Base-by-base conservation (phyloP, 2,888 invertebrate species). In the Ischnura elegans region DNA sequence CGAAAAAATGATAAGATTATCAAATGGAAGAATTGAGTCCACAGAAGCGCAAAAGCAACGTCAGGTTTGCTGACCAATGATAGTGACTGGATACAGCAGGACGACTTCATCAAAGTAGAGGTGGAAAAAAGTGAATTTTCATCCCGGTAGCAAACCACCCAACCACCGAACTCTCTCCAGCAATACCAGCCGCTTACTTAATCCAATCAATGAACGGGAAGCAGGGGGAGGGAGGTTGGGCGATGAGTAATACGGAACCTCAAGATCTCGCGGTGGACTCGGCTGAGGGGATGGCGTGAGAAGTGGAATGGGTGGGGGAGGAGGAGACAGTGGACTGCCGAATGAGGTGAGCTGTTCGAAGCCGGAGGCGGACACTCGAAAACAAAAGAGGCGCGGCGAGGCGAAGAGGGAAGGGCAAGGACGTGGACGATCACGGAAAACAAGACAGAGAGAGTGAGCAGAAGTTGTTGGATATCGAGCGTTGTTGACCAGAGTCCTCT, bases 331-430 rank as follows among this genome's bases (percentile, higher is more conserved):
- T 36, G 61, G 61, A 16, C 6, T 16, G 47, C 25, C 61, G 25
- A 76, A 10, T 36, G 76, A 29, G 76, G 76, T 76, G 76, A 76
- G 76, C 76, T 76, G 76, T 76, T 76, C 76, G 36, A 76, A 8
- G 76, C 76, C 76, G 29, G 76, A 36, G 76, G 76, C 76, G 76
- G 13, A 76, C 29, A 76, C 36, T 36, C 36, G 21, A 2, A 36
- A 76, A 51, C 19, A 10, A 47, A 51, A 51, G 2, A 36, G 76
- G 76, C 16, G 76, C 76, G 76, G 76, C n/a, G 19, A 13, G 19
- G 55, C 3, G 16, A 25, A 61, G 61, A 25, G 61, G 8, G 8
- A 25, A 10, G 25, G 51, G 51, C 13, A 51, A 8, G 13, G 0
- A 51, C 2, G 19, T 19, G 19, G 6, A 51, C 4, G 8, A 51